Conservation (phyloP, 1,140 invertebrate genomes). For the Dinoponera quadriceps region DNA sequence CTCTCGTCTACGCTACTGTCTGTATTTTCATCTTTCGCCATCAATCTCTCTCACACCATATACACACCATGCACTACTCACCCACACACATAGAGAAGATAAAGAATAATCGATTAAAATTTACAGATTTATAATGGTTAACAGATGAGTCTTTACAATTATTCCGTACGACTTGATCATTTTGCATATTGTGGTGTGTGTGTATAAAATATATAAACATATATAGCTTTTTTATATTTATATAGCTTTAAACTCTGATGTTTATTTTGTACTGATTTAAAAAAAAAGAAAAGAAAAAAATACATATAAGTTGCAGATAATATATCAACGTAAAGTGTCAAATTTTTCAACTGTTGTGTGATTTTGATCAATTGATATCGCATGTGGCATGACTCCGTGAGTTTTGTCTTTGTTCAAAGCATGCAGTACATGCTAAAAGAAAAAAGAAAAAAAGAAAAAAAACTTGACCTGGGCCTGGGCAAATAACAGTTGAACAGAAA, state of each 20-base stretch:
- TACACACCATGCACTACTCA: background rate
- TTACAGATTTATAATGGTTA: background rate
- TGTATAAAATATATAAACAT: conserved; percentile 2
- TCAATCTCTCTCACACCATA: background rate
- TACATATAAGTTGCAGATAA: background rate
- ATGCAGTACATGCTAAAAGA: conserved; percentile 42
- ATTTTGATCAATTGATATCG: conserved; percentile 18
- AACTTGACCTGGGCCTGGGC: conserved; percentile 53
- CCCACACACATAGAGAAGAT: background rate
- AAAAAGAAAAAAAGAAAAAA: too few species aligned
- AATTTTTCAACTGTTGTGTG: background rate
- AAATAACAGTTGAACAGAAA: conserved; percentile 41
- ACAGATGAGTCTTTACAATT: background rate
- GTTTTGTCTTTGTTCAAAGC: conserved; percentile 30
- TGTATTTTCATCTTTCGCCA: conserved; percentile 18
- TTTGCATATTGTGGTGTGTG: too few species aligned
- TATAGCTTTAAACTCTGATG: conserved; percentile 2
- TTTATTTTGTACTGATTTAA: conserved; percentile 14
- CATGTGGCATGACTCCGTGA: conserved; percentile 55
- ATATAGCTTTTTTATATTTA: background rate
- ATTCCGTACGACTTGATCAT: background rate
- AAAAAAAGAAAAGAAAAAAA: too few species aligned
- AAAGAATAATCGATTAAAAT: conserved; percentile 1
- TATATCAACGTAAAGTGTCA: background rate
- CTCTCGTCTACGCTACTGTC: background rate